Base-by-base conservation (phyloP, 2,113 vertebrate genomes). In the Neogobius melanostomus region DNA sequence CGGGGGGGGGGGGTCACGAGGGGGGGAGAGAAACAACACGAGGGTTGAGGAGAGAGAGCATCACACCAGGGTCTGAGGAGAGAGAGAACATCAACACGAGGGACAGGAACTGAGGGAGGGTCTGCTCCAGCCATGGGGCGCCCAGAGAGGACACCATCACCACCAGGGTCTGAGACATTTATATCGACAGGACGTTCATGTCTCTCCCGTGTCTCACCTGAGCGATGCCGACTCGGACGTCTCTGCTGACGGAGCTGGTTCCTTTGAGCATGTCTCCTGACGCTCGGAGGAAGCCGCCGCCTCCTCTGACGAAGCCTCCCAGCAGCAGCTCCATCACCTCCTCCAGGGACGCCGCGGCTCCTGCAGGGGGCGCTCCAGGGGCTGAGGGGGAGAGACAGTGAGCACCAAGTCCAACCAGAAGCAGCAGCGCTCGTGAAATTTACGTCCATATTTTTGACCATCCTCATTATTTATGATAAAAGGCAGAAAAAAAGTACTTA, bases 241-340 rank as follows among this genome's bases (percentile, higher is more conserved):
- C 95, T 71, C 85, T 85, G 88, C 92, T 94, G 77, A 96, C 94
- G 8, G 95, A 95, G 88, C 92, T 95, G 11, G 88, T 94, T 54
- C 97, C 95, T 88, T 97, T 97, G 86, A 99, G 85, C 88, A 96
- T 95, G 88, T 98, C 96, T 0, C 96, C 95, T 54, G 96, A 94
- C 84, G 93, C 93, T 85, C 95, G 90, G 14, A 98, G 93, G 85
- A 98, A 98, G 52, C 97, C 93, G 5, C 90, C 94, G 52, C 94
- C 96, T 8, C 96, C 95, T 17, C 95, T 92, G 10, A 96, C 87
- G 90, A 99, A 99, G 8, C 97, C 96, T 66, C 90, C 93, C 60
- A 91, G 93, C 75, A 99, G 61, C n/a, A 98, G 90, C 61, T 95
- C 94, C 92, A 96, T 93, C 72, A 90, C 95, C 79, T 96, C 96